Base-by-base conservation (phyloP, 2,113 vertebrate species). In the Dolichotis patagonum region DNA sequence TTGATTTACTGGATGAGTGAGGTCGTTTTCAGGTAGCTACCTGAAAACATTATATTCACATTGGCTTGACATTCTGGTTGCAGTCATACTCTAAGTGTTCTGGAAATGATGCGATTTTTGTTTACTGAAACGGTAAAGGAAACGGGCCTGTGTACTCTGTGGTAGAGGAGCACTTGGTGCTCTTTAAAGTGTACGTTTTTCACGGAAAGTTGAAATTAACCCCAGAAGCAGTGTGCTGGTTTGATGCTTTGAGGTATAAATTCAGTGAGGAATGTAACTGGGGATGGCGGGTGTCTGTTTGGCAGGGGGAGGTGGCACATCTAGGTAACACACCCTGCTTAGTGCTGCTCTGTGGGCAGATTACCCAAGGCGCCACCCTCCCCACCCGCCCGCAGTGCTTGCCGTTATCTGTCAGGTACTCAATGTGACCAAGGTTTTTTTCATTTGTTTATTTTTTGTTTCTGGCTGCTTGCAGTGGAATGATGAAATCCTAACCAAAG, bases 51-150 rank as follows among this genome's bases (percentile, higher is more conserved):
- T 28, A 30, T 35, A 84, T 60, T 2, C 26, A 91, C 1, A 32
- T 75, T 86, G 80, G 32, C 22, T 83, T 95, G 87, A 85, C 94
- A 81, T 71, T 46, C 1, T 97, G 52, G 5, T 2, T 13, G 5
- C 10, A 95, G 62, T 69, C 87, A 78, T 75, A 67, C 3, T 35
- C 7, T 77, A 95, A 91, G 22, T 78, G 95, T 96, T 16, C 65
- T 91, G 9, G 60, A 97, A 65, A 35, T 90, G 43, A 38, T 32
- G 1, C 95, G 86, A 91, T 11, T 95, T 41, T 65, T 96, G 62
- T 96, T 97, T 58, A 71, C 7, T 94, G 91, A 97, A 95, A 43
- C 67, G 67, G 41, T 63, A 81, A 97, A 97, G 67, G 30, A 85
- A 98, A 91, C 78, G 1, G 78, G 88, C 52, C 92, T 97, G 63